Conservation (phyloP, 2,113 vertebrate genomes). For the Bettongia penicillata region DNA sequence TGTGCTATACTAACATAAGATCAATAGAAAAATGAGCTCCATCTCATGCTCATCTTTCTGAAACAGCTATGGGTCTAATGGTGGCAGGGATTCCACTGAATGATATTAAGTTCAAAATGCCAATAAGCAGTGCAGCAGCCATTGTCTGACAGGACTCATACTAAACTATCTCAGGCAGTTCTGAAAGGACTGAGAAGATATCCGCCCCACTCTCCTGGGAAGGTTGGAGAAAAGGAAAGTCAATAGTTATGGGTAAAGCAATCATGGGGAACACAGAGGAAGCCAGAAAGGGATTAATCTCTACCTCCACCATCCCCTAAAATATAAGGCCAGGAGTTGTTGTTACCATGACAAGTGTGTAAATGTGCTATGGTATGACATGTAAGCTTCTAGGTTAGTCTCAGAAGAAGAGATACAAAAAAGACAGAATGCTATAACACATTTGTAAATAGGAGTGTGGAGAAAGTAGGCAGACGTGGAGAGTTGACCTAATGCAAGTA, state of each 20-base stretch:
- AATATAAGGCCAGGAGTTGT: background rate
- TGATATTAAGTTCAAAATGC: conserved; percentile 73
- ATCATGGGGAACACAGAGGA: background rate
- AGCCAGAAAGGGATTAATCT: background rate
- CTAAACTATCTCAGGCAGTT: conserved; percentile 69
- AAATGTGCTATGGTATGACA: background rate
- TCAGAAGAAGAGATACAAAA: background rate
- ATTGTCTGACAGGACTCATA: conserved; percentile 76
- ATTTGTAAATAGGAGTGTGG: background rate
- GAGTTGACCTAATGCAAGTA: background rate
- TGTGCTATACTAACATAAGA: conserved; percentile 64
- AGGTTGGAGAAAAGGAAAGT: background rate
- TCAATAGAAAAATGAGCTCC: conserved; percentile 62
- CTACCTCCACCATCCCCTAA: background rate
- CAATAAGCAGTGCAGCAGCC: conserved; percentile 69
- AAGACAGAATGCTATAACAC: background rate
- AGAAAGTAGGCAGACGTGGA: background rate
- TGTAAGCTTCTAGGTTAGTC: background rate
- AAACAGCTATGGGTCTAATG: conserved; percentile 71
- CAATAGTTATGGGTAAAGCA: background rate
- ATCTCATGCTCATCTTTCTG: conserved; percentile 68
- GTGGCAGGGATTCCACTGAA: conserved; percentile 78
- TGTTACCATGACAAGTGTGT: background rate
- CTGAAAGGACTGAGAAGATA: conserved; percentile 33
- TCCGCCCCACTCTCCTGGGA: background rate